phyloP scores from a whole-genome alignment of 2,113 vertebrate genomes.

The Datnioides undecimradiatus region DNA sequence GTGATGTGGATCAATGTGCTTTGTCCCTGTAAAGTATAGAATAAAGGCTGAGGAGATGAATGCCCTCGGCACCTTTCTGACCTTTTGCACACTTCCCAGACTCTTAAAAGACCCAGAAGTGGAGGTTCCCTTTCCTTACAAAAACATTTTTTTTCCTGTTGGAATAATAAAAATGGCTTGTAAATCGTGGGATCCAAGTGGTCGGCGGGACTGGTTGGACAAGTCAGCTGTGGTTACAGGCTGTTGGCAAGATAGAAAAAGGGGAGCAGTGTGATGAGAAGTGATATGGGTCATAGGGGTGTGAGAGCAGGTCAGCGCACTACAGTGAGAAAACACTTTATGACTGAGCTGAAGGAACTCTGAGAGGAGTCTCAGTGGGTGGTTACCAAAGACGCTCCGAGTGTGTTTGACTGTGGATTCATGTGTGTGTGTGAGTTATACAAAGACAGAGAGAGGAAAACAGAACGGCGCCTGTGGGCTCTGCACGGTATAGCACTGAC shows the following conservation, averaged over 20 bases:
- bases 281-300: slow-evolving; percentile 52
- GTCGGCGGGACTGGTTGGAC: slow-evolving; percentile 23
- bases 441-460: slow-evolving; percentile 37
- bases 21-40: neutral
- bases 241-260: slow-evolving; percentile 17
- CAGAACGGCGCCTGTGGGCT: slow-evolving; percentile 58
- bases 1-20: neutral
- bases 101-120: neutral
- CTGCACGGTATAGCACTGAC: slow-evolving; percentile 51
- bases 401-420: neutral
- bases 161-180: slow-evolving; percentile 16
- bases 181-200: slow-evolving; percentile 51
- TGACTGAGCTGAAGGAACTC: slow-evolving; percentile 8
- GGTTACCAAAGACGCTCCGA: slow-evolving; percentile 23
- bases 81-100: slow-evolving; percentile 23
- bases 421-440: slow-evolving; percentile 41
- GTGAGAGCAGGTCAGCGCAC: slow-evolving; percentile 57
- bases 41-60: neutral
- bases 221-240: slow-evolving; percentile 25
- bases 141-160: slow-evolving; percentile 22
- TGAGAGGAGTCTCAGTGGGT: slow-evolving; percentile 41
- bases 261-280: slow-evolving; percentile 32
- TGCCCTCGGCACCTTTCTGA: slow-evolving; percentile 6
- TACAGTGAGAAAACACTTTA: slow-evolving; percentile 46
- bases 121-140: slow-evolving; percentile 28